These are phyloP conservation scores for Holacanthella duospinosa DNA, from an alignment of 2,888 invertebrate genomes.

Conservation along the genomic window DNA sequence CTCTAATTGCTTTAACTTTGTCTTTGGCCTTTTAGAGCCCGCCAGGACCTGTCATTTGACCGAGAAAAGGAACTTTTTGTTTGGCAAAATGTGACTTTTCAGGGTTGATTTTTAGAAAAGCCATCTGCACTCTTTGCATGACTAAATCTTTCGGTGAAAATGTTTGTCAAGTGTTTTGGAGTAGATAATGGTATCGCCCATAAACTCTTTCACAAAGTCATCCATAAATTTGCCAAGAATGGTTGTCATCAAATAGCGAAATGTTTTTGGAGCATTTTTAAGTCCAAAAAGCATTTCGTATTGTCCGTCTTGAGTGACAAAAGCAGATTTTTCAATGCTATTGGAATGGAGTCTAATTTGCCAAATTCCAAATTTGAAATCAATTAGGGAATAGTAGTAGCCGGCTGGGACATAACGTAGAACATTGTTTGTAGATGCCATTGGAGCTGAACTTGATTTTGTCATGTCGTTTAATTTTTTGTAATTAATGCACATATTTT, in stretches of 20 bases:
- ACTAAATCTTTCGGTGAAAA: slow-evolving; percentile 22
- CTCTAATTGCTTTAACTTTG: not conserved
- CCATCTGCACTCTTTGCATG: slow-evolving; percentile 23
- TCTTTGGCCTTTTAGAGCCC: not conserved
- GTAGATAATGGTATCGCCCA: slow-evolving; percentile 20
- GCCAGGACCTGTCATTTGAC: not conserved
- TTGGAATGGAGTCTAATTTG: slow-evolving; percentile 17
- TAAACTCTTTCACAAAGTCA: slow-evolving; percentile 11
- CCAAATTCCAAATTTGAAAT: slow-evolving; percentile 24
- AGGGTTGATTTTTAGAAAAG: slow-evolving; percentile 27
- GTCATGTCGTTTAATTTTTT: slow-evolving; percentile 11
- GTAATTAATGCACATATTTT: slow-evolving; percentile 19
- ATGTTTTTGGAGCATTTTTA: too few species aligned
- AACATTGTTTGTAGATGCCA: slow-evolving; percentile 11
- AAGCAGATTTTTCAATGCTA: slow-evolving; percentile 20
- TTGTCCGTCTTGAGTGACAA: too few species aligned
- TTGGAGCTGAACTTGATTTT: slow-evolving; percentile 9
- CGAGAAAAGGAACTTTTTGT: slow-evolving; percentile 10
- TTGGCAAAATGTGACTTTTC: slow-evolving; percentile 24
- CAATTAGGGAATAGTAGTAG: slow-evolving; percentile 15
- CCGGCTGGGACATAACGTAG: slow-evolving; percentile 7
- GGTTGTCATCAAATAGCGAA: slow-evolving; percentile 21
- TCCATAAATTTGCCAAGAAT: slow-evolving; percentile 9
- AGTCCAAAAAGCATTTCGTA: too few species aligned
- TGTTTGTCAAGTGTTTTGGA: slow-evolving; percentile 18